Percentiles rank a stretch among this genome's conserved stretches.
phyloP scores from a whole-genome alignment of 2,888 invertebrate species.

The Chironomus tentans region DNA sequence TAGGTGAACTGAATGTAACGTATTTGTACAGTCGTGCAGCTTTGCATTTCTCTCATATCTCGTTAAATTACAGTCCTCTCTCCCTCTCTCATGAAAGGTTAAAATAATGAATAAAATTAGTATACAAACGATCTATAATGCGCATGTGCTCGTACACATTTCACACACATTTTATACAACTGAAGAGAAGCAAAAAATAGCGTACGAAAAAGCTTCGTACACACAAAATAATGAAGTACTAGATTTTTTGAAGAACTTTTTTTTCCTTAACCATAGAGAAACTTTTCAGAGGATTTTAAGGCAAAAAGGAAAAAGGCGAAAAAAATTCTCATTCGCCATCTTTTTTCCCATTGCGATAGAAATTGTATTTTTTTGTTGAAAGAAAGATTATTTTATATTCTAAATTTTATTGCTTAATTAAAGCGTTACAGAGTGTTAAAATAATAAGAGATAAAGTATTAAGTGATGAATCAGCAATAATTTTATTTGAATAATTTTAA shows the following conservation, averaged over 20 bases:
- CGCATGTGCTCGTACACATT: background rate
- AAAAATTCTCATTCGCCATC: slow-evolving; percentile 17
- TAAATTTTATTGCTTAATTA: background rate
- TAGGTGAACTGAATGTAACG: background rate
- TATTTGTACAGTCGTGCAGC: background rate
- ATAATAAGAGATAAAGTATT: background rate
- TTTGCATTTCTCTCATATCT: background rate
- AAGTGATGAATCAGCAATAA: background rate
- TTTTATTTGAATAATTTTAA: background rate
- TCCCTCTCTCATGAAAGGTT: too few relatives aligned
- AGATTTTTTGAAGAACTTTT: background rate
- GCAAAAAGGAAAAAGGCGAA: background rate
- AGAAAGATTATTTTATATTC: background rate
- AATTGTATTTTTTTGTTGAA: slow-evolving; percentile 1
- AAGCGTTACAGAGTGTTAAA: too few relatives aligned
- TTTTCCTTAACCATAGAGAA: too few relatives aligned
- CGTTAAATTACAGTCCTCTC: background rate
- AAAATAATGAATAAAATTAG: background rate
- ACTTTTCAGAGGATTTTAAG: background rate
- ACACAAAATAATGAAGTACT: background rate
- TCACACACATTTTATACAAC: background rate
- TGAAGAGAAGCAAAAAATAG: background rate
- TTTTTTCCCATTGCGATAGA: slow-evolving; percentile 12
- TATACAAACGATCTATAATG: background rate
- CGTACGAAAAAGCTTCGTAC: background rate